These are phyloP conservation scores for Bemisia tabaci DNA, from an alignment of 1,140 invertebrate species.

Conservation along the genomic window DNA sequence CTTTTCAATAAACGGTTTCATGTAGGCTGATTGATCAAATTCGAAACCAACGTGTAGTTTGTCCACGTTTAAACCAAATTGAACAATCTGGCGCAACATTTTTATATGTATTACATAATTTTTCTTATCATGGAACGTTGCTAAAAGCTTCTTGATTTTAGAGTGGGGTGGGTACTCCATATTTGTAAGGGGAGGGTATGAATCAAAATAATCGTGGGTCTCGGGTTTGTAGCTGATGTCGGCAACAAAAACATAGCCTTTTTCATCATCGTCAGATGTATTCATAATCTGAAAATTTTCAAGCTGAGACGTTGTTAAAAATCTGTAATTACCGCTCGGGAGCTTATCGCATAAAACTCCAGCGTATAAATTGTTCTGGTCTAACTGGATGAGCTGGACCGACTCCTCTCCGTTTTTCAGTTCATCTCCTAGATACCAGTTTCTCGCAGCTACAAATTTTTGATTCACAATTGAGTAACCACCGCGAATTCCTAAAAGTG, in stretches of 20 bases:
- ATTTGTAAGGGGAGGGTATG: background rate
- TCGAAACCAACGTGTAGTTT: conserved; percentile 27
- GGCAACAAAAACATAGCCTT: background rate
- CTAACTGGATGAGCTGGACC: conserved; percentile 33
- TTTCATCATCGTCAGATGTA: background rate
- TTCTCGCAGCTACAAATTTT: conserved; percentile 33
- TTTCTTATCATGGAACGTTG: conserved; percentile 15
- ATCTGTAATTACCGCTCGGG: conserved; percentile 33
- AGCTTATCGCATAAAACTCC: conserved; percentile 33
- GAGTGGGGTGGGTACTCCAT: background rate
- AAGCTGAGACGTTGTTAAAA: conserved; percentile 25
- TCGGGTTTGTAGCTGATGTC: background rate
- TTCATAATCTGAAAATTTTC: conserved; percentile 25
- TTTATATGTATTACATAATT: conserved; percentile 27
- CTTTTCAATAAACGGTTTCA: conserved; percentile 27
- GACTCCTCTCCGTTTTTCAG: conserved; percentile 26
- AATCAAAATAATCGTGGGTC: background rate
- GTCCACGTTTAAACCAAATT: conserved; percentile 23
- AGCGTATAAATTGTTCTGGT: conserved; percentile 42
- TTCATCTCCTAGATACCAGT: conserved; percentile 31
- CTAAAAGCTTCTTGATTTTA: conserved; percentile 12
- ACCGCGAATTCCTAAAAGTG: conserved; percentile 26
- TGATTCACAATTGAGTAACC: conserved; percentile 26
- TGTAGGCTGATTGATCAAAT: conserved; percentile 27
- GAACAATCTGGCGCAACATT: conserved; percentile 4